A percentile compares a stretch with the other conserved stretches of the same genome.
phyloP scores from a whole-genome alignment of 2,888 invertebrate genomes.

The Agrotis segetum region DNA sequence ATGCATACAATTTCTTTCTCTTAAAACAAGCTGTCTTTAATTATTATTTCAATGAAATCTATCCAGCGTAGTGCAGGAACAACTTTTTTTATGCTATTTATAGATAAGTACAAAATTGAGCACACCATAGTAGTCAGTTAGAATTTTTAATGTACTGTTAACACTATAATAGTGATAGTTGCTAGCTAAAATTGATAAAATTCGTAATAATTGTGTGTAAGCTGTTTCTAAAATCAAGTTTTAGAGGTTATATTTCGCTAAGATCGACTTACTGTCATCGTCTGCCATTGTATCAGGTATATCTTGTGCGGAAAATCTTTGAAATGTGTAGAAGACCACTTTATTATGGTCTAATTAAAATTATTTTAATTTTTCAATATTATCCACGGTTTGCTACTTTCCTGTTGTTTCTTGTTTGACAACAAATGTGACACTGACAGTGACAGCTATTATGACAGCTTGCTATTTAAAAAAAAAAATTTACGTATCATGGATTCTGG shows the following conservation, averaged over 20 bases:
- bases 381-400: not conserved
- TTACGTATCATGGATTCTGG: too few species aligned
- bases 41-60: too few species aligned
- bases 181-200: too few species aligned
- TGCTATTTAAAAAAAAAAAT: not conserved
- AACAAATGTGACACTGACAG: conserved; percentile 15
- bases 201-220: too few species aligned
- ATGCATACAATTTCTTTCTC: too few species aligned
- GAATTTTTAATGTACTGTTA: too few species aligned
- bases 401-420: conserved; percentile 29
- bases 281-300: conserved; percentile 75
- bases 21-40: too few species aligned
- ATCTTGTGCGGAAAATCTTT: not conserved
- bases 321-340: not conserved
- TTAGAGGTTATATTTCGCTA: conserved; percentile 63
- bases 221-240: not conserved
- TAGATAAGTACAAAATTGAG: too few species aligned
- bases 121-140: too few species aligned
- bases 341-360: not conserved
- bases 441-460: conserved; percentile 5
- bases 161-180: too few species aligned
- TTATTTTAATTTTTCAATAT: not conserved
- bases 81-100: too few species aligned
- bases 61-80: too few species aligned
- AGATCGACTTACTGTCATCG: conserved; percentile 82